Percentiles rank a stretch among this genome's conserved stretches.
These are phyloP conservation scores for Anastatus disparis DNA, from an alignment of 1,140 invertebrate species.

Conservation along the genomic window DNA sequence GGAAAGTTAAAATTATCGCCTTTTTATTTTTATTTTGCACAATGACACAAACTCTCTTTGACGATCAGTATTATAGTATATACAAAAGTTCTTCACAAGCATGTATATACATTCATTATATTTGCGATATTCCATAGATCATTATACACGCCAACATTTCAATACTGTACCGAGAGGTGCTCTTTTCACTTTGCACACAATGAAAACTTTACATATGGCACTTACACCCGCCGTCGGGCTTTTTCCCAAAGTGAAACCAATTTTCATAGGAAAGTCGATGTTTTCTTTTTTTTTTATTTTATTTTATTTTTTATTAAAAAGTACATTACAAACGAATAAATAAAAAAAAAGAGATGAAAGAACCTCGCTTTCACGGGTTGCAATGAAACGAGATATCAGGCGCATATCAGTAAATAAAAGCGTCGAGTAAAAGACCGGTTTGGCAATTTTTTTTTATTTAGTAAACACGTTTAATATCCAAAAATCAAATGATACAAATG, in stretches of 20 bases:
- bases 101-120: not conserved
- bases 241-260: not conserved
- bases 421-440: constrained; percentile 29
- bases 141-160: no score
- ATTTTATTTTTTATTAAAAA: not conserved
- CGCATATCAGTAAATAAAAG: constrained; percentile 29
- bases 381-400: not conserved
- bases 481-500: not conserved
- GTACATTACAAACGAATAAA: constrained; percentile 2
- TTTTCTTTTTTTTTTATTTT: no score
- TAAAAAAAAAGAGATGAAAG: constrained; percentile 18
- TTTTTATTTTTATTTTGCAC: no score
- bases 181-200: constrained; percentile 5
- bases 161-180: not conserved
- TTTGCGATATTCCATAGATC: no score
- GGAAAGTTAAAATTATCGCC: no score
- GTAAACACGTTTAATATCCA: not conserved
- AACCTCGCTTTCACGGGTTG: constrained; percentile 26
- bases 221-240: not conserved
- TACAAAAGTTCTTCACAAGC: not conserved
- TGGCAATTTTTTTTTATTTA: no score
- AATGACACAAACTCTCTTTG: no score
- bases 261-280: constrained; percentile 17
- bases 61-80: no score
- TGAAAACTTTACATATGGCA: not conserved